Evolutionary conservation across 2,113 vertebrate genomes (phyloP), one percentile per base, ranked within the genome.

Genomic region (Paraplagusia blochii): DNA sequence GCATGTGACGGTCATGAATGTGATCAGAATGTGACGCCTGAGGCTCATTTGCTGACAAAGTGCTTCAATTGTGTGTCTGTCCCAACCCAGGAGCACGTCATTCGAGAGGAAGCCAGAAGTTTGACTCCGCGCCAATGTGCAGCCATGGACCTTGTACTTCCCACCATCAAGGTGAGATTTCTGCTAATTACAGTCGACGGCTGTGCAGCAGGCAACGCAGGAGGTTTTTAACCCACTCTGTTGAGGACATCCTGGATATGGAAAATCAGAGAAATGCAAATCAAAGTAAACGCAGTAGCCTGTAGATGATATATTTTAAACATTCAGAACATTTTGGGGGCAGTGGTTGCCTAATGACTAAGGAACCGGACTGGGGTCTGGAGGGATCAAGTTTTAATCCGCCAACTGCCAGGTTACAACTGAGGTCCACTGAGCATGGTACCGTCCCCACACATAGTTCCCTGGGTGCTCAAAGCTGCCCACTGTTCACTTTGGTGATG

Each of bases 101-200:
- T 88, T 62, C 90, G 95, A 62, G 97, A 99, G 60, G 95, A 98
- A 68, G 88, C 93, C 72, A 92, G 89, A 55, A 96, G 95, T 81
- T 89, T 99, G 84, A 93, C 89, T 0, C 91, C 93, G 58, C 87
- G 94, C 76, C 96, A 99, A 64, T 98, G 95, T 64, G 92, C 94
- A 6, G 69, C 94, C 63, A 94, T 99, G 96, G 97, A 99, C 43
- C 91, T 92, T 11, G 94, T 94, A 40, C 89, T 99, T 50, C 93
- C 93, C 45, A 98, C 96, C 56, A 94, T 97, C 81, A 99, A 99
- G 95, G 97, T 99, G 61, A 69, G 74, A 53, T 50, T 69, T 42
- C 17, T 66, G 50, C 54, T 8, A 6, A 44, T 59, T 15, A 44
- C 34, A 11, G n/a, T 11, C 16, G 47, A 53, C 51, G 16, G 35